Evolutionary conservation across 2,797 vertebrate species (phyloP).

Genomic region (Arctocebus calabarensis): DNA sequence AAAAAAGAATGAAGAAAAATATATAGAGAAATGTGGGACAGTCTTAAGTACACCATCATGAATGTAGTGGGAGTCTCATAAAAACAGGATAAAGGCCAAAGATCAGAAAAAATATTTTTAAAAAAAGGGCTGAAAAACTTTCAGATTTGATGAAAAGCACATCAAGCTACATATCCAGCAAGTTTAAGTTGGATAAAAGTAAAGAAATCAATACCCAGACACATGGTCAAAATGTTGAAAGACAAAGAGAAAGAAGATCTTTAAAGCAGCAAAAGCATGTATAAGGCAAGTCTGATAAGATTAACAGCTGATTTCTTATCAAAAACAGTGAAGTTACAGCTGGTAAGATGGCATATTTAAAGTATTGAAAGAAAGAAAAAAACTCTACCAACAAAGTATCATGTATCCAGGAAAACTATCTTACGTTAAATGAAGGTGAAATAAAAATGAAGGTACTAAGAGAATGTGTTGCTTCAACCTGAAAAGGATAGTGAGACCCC

Average conservation of each 20-base stretch:
- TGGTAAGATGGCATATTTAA: background rate
- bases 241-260: background rate
- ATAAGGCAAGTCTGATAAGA: accelerated
- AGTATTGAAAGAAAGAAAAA: background rate
- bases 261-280: background rate
- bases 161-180: background rate
- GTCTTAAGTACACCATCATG: no score
- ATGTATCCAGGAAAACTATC: background rate
- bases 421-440: background rate
- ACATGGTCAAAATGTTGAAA: background rate
- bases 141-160: background rate
- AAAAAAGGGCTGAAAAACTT: background rate
- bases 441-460: background rate
- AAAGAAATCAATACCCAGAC: background rate
- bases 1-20: background rate
- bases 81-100: background rate
- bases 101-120: background rate
- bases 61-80: background rate
- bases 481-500: no score
- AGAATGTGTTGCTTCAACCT: background rate
- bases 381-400: background rate
- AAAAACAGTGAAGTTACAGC: background rate
- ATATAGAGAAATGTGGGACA: background rate
- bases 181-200: background rate
- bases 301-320: background rate